Percentiles rank a stretch among this genome's conserved stretches.
phyloP scores from a whole-genome alignment of 2,888 invertebrate genomes.

The Lymantria dispar region DNA sequence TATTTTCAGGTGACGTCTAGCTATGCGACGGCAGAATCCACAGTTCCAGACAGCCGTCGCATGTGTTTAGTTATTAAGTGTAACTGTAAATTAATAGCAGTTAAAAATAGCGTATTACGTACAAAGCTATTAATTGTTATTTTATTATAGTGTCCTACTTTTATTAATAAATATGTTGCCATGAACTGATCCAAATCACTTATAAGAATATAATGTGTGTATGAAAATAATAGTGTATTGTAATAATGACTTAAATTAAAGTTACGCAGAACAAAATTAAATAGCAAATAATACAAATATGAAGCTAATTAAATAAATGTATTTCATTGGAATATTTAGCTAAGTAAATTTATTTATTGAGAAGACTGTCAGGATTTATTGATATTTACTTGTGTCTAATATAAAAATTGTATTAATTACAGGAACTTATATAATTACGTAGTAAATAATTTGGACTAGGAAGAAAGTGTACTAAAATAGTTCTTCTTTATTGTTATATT shows the following conservation, averaged over 20 bases:
- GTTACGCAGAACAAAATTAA: not conserved
- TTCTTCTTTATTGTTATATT: too few species aligned
- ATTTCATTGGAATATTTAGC: conserved; percentile 29
- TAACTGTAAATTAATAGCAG: not conserved
- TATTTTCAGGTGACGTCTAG: conserved; percentile 68
- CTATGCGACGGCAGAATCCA: conserved; percentile 71
- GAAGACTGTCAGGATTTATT: conserved; percentile 49
- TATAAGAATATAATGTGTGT: conserved; percentile 10
- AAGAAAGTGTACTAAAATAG: too few species aligned
- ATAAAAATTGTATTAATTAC: conserved; percentile 11
- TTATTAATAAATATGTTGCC: conserved; percentile 1
- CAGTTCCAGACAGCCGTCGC: conserved; percentile 75
- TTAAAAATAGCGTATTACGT: conserved; percentile 12
- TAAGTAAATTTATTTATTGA: conserved; percentile 48
- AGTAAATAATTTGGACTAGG: too few species aligned
- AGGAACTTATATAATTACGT: too few species aligned
- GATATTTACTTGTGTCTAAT: conserved; percentile 16
- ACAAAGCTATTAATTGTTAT: conserved; percentile 20
- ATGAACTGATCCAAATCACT: not conserved
- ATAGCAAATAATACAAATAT: conserved; percentile 3
- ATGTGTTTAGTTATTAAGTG: conserved; percentile 50
- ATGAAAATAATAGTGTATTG: conserved; percentile 4
- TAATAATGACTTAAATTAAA: conserved; percentile 1
- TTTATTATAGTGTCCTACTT: conserved; percentile 16
- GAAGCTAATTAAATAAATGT: conserved; percentile 20